Base-by-base conservation (phyloP, 1,140 invertebrate genomes). In the Trinorchestia longiramus region DNA sequence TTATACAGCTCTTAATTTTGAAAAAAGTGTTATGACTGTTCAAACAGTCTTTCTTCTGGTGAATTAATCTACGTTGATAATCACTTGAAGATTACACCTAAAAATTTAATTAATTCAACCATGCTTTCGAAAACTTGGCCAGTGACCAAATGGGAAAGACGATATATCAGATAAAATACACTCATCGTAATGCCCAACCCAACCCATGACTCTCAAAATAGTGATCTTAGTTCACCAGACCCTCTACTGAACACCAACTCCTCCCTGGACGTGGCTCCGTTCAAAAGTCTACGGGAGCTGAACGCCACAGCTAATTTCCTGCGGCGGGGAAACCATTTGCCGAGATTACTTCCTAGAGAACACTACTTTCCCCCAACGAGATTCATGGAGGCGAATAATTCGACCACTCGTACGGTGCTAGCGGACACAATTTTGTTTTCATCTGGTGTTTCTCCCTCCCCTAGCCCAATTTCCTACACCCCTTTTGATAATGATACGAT, bases 401-500 rank as follows among this genome's bases (percentile, higher is more conserved):
- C 95, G 92, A 23, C 92, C 94, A 47, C 96, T 95, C 87, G 96
- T 95, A 45, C 96, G 41, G 95, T 95, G 44, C 42, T 96, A 43
- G 95, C 77, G 17, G 96, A 96, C 95, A 95, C 96, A 43, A 95
- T 95, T 87, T 45, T 96, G 44, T 77, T 77, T 77, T 77, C 62
- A 36, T 77, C 62, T 3, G 57, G 53, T 57, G 95, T 95, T 88
- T 95, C 96, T 36, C 96, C 96, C 95, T 95, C 96, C 57, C 17
- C 44, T 62, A 44, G 95, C 15, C 43, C 43, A 15, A 44, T 45
- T 28, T 95, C 96, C 53, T 94, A 96, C 43, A 92, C 95, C 53
- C 90, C 96, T 43, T 96, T 95, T 23, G 96, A 96, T 45, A 96
- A 96, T 88, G 43, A 45, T 40, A 95, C 96, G 40, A 96, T 95